Evolutionary conservation across 2,113 vertebrate species (phyloP).

Genomic region (Gymnorhina tibicen): DNA sequence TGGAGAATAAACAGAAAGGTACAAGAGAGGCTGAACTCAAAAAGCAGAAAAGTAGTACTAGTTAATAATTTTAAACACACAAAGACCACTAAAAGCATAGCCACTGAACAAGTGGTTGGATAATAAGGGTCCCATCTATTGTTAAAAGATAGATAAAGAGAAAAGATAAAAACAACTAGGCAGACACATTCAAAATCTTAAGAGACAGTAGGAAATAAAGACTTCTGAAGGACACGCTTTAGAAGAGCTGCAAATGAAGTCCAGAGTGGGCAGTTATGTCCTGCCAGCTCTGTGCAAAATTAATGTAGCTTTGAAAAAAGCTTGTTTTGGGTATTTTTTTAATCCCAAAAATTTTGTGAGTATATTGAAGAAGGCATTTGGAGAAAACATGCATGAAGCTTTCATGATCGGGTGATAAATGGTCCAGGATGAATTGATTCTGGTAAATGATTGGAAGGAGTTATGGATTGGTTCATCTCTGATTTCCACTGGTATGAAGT

Average conservation of each 20-base stretch:
- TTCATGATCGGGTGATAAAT: not conserved
- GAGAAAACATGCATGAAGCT: not conserved
- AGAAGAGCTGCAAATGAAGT: not conserved
- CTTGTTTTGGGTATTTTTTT: not conserved
- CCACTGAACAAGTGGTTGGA: not conserved
- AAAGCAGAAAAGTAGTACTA: not conserved
- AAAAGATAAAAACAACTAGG: not conserved
- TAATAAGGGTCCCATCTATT: not conserved
- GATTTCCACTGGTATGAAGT: not conserved
- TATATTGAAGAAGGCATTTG: not conserved
- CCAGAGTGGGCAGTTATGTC: not conserved
- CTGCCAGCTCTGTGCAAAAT: not conserved
- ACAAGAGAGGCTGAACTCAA: not conserved
- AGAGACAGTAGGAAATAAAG: not conserved
- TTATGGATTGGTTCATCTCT: not conserved
- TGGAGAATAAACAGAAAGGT: not conserved
- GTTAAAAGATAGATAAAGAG: not conserved
- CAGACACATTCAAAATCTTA: not conserved
- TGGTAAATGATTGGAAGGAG: not conserved
- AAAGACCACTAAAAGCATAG: not conserved
- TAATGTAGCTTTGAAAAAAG: not conserved
- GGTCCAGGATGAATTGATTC: not conserved
- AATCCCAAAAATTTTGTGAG: not conserved
- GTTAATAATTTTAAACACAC: not conserved
- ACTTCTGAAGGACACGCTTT: not conserved